Percentiles rank a stretch among this genome's conserved stretches.
Conservation (phyloP, 1,140 invertebrate species). For the Zaprionus africanus region DNA sequence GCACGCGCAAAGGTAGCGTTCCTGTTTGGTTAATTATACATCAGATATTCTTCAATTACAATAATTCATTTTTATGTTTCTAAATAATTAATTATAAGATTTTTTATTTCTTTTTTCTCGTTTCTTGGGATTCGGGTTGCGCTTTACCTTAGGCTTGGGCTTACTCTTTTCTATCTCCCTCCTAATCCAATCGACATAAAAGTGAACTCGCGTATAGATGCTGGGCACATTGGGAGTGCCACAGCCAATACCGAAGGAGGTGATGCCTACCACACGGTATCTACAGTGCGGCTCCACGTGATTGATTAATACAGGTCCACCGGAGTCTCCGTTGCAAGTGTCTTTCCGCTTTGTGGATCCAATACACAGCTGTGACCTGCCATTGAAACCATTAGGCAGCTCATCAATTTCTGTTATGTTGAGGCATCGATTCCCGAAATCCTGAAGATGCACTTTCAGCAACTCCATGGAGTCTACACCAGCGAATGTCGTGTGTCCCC, state of each 20-base stretch:
- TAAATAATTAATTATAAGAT: too few species aligned
- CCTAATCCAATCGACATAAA: conserved; percentile 74
- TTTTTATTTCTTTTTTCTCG: not conserved
- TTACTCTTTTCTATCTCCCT: conserved; percentile 40
- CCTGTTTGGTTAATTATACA: too few species aligned
- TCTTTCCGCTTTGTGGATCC: conserved; percentile 85
- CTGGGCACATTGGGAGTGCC: conserved; percentile 62
- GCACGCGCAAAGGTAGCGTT: too few species aligned
- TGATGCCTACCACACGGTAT: conserved; percentile 73
- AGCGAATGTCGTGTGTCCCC: conserved; percentile 48
- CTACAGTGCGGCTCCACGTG: conserved; percentile 64
- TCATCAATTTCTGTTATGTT: conserved; percentile 44
- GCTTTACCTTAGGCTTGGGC: not conserved
- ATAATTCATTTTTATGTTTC: too few species aligned
- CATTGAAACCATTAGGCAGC: conserved; percentile 84
- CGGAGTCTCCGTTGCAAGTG: conserved; percentile 84
- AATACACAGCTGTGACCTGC: conserved; percentile 88
- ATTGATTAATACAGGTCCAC: conserved; percentile 69
- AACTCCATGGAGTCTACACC: conserved; percentile 64
- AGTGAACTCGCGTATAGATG: conserved; percentile 70
- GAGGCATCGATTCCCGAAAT: conserved; percentile 63
- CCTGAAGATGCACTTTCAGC: conserved; percentile 84
- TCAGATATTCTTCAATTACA: too few species aligned
- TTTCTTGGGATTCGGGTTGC: not conserved
- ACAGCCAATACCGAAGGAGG: conserved; percentile 63